Evolutionary conservation across 2,888 invertebrate species (phyloP), one percentile per base, ranked within the genome.

Genomic region (Empis livida): DNA sequence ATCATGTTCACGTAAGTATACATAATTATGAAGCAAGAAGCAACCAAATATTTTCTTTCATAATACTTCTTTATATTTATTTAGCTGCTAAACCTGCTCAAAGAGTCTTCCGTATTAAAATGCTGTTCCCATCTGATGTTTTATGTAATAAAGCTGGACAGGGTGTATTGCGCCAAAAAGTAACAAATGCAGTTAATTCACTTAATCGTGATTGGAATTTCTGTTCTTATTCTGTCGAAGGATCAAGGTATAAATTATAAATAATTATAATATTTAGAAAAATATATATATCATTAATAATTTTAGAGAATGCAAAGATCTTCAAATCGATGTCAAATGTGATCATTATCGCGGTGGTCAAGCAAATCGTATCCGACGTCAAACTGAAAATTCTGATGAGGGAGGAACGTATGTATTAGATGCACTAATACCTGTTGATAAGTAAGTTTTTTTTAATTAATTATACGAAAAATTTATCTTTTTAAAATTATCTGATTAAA

Each of bases 171-270:
- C 78, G 88, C 42, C 91, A 93, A 61, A 87, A 88, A 69, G 90
- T 95, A 2, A 79, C 86, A 55, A 82, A 82, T 57, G 90, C 93
- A 10, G 85, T 96, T 46, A 89, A 92, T 59, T 82, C 89, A 43
- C 75, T 95, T 46, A 94, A 96, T 67, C 79, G 90, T 57, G 91
- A 94, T 61, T 96, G 95, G 95, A 89, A 91, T 75, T 89, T 95
- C 83, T 95, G 95, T 65, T 90, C 92, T 0, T 88, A 90, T 64
- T 82, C 88, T 50, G 77, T 82, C 42, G 87, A 91, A 71, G 90
- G 92, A 46, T 67, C 79, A 65, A 65, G 62, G 65, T 64, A 47
- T 47, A 13, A 6, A 27, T 37, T 11, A n/a, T 13, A 5, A 30
- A 15, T 5, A 20, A 20, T 20, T 20, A 5, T 5, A 27, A 27